phyloP scores from a whole-genome alignment of 1,140 invertebrate species.

The Drosophila arizonae region DNA sequence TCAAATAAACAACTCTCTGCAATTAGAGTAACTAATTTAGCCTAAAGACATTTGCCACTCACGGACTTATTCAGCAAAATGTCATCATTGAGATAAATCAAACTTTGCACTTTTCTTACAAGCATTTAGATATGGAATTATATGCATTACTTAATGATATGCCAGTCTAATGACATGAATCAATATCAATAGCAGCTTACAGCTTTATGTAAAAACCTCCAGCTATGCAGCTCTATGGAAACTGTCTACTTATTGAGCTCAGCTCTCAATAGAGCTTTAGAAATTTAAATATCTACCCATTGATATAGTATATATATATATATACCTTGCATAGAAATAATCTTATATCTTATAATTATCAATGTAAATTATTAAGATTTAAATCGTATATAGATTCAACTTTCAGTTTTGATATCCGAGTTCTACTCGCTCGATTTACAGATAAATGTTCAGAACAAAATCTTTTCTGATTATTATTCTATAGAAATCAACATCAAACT shows the following conservation, averaged over 20 bases:
- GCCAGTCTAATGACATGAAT: not conserved
- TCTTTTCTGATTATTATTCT: not conserved
- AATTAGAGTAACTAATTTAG: slow-evolving; percentile 14
- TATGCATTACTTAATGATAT: not conserved
- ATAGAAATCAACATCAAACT: not conserved
- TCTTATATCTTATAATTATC: not conserved
- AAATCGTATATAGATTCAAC: too few relatives aligned
- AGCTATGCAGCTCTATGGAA: not conserved
- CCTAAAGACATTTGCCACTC: not conserved
- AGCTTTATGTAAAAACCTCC: not conserved
- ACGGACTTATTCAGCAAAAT: slow-evolving; percentile 1
- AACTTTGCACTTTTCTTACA: slow-evolving; percentile 1
- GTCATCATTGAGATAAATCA: not conserved
- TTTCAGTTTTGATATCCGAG: too few relatives aligned
- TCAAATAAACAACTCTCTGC: slow-evolving; percentile 6
- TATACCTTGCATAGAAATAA: not conserved
- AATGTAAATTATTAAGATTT: too few relatives aligned
- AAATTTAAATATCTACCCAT: not conserved
- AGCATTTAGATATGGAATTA: not conserved
- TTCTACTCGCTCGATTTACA: too few relatives aligned
- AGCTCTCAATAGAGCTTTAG: not conserved
- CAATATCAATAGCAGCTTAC: not conserved
- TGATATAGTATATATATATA: not conserved
- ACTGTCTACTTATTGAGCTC: too few relatives aligned
- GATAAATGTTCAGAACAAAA: too few relatives aligned